Evolutionary conservation across 1,140 invertebrate genomes (phyloP).

Genomic region (Brachionus manjavacas): DNA sequence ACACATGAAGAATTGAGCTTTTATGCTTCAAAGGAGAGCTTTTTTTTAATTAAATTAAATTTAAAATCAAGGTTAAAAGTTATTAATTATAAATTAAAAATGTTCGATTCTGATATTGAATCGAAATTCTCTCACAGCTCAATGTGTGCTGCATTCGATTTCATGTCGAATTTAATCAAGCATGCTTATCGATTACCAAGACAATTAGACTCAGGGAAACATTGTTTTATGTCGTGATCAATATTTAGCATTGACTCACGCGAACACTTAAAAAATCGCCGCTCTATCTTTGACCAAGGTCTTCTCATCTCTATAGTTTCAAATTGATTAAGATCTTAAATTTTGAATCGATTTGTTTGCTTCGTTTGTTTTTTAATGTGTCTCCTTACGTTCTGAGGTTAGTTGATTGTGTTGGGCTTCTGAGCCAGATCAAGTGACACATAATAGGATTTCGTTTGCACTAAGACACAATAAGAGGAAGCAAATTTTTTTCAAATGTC

Average conservation of each 20-base stretch:
- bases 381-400: background rate
- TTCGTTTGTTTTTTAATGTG: background rate
- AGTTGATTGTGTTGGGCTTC: background rate
- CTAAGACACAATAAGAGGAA: background rate
- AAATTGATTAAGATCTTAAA: slow-evolving; percentile 1
- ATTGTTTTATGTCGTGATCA: background rate
- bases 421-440: background rate
- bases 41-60: background rate
- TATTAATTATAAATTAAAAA: background rate
- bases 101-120: background rate
- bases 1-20: background rate
- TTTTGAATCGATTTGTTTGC: background rate
- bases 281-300: background rate
- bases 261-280: background rate
- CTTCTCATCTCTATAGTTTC: slow-evolving; percentile 2
- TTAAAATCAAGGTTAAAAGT: background rate
- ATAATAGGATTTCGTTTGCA: background rate
- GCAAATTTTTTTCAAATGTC: background rate
- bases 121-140: background rate
- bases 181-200: slow-evolving; percentile 1
- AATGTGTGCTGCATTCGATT: background rate
- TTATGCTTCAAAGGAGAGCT: background rate
- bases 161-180: background rate
- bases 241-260: background rate
- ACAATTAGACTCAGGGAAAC: slow-evolving; percentile 1